Percentiles rank a stretch among this genome's conserved stretches.
These are phyloP conservation scores for Lottia scabra DNA, from an alignment of 2,888 invertebrate genomes.

Conservation along the genomic window DNA sequence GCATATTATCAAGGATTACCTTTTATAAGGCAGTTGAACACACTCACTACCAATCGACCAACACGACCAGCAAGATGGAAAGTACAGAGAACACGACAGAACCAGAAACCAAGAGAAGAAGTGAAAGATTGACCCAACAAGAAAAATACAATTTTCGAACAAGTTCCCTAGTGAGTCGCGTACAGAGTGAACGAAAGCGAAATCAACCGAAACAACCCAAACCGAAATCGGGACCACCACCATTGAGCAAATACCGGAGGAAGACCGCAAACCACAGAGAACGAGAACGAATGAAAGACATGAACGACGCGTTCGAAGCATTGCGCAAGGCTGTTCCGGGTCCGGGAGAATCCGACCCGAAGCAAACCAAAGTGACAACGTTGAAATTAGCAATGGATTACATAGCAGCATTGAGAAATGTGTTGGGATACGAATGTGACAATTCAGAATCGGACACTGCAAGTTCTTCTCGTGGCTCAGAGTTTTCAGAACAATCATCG, in stretches of 20 bases:
- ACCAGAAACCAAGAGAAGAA: too few species aligned
- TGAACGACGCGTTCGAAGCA: constrained; percentile 89
- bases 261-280: constrained; percentile 92
- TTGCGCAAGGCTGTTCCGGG: constrained; percentile 82
- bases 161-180: constrained; percentile 75
- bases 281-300: constrained; percentile 87
- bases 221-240: constrained; percentile 73
- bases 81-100: too few species aligned
- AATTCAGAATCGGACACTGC: constrained; percentile 29
- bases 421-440: constrained; percentile 45
- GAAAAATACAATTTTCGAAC: constrained; percentile 77
- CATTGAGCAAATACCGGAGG: constrained; percentile 87
- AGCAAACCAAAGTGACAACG: constrained; percentile 88
- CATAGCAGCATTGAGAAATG: constrained; percentile 77
- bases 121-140: constrained; percentile 1
- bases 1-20: too few species aligned
- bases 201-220: constrained; percentile 65
- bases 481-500: not conserved
- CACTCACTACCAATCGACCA: too few species aligned
- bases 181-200: constrained; percentile 70
- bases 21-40: too few species aligned
- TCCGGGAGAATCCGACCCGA: constrained; percentile 72
- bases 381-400: constrained; percentile 88
- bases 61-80: too few species aligned
- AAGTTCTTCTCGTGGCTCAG: constrained; percentile 34